Conservation (phyloP, 2,113 vertebrate species). For the Malurus elegans region DNA sequence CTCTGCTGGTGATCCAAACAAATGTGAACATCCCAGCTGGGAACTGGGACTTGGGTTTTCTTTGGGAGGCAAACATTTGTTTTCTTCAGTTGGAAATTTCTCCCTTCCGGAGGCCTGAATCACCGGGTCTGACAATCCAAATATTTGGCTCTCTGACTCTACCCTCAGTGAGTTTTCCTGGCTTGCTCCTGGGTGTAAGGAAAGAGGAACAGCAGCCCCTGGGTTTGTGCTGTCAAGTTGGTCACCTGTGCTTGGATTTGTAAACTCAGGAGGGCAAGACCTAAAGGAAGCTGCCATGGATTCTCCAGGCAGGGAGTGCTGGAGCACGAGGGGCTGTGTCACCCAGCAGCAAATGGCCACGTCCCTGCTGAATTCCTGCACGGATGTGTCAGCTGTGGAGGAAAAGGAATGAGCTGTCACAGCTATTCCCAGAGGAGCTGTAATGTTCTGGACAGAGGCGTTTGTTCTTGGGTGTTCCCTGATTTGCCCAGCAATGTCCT, state of each 20-base stretch:
- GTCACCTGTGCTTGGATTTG: not conserved
- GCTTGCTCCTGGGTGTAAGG: not conserved
- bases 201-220: not conserved
- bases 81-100: not conserved
- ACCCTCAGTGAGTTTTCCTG: not conserved
- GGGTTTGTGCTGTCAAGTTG: not conserved
- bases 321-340: not conserved
- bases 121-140: not conserved
- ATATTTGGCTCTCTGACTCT: not conserved
- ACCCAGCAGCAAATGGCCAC: not conserved
- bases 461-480: not conserved
- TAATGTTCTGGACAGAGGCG: not conserved
- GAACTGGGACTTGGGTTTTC: not conserved
- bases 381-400: not conserved
- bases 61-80: not conserved
- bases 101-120: not conserved
- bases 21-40: not conserved
- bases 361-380: not conserved
- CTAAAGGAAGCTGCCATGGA: not conserved
- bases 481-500: constrained; percentile 47
- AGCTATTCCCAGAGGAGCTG: not conserved
- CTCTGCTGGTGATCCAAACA: not conserved
- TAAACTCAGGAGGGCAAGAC: not conserved
- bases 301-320: not conserved
- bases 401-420: not conserved